phyloP scores from a whole-genome alignment of 2,888 invertebrate species.

The Notodonta dromedarius region DNA sequence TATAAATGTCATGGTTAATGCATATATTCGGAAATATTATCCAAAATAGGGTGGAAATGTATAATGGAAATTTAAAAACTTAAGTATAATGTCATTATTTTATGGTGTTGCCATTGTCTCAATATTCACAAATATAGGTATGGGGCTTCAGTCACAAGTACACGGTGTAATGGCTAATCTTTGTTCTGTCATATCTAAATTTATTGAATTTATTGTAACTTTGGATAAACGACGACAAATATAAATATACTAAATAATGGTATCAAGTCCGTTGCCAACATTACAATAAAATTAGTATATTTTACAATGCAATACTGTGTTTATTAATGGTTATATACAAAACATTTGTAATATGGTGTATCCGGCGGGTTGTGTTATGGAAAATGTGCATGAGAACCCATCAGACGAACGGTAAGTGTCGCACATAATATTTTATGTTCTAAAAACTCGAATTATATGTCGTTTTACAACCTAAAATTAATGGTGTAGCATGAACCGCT shows the following conservation, averaged over 20 bases:
- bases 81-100: slow-evolving; percentile 63
- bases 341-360: slow-evolving; percentile 67
- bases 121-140: slow-evolving; percentile 74
- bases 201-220: slow-evolving; percentile 41
- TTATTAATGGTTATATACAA: slow-evolving; percentile 57
- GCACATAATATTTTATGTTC: slow-evolving; percentile 44
- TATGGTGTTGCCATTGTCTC: slow-evolving; percentile 76
- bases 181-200: slow-evolving; percentile 74
- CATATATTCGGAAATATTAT: slow-evolving; percentile 37
- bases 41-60: slow-evolving; percentile 51
- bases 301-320: slow-evolving; percentile 58
- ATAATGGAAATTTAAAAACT: slow-evolving; percentile 44
- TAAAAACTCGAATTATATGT: slow-evolving; percentile 33
- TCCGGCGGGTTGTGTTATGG: slow-evolving; percentile 78
- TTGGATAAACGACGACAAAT: slow-evolving; percentile 24
- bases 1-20: neutral
- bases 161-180: slow-evolving; percentile 80
- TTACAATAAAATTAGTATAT: slow-evolving; percentile 27
- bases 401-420: slow-evolving; percentile 63
- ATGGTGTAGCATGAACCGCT: slow-evolving; percentile 61
- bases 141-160: slow-evolving; percentile 76
- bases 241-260: neutral
- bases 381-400: slow-evolving; percentile 71
- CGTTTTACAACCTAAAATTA: slow-evolving; percentile 24
- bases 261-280: slow-evolving; percentile 14